Base-by-base conservation (phyloP, 2,797 vertebrate species). In the Neosalanx taihuensis region DNA sequence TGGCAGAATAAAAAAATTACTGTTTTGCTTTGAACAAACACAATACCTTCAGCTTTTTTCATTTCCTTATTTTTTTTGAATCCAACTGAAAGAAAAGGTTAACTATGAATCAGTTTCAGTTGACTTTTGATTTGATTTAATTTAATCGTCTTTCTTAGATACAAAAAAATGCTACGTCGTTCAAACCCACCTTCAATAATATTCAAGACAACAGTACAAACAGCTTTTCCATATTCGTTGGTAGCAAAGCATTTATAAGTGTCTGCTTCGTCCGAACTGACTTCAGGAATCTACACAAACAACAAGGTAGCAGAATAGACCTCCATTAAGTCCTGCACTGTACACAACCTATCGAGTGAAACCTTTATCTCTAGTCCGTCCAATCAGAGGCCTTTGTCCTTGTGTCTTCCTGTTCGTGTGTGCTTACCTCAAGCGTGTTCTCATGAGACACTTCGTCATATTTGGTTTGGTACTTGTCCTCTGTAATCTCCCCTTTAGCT, bases 201-300 rank as follows among this genome's bases (percentile, higher is more conserved):
- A 31, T 94, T 95, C 72, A 98, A 90, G 61, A 92, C 80, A 1
- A 84, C 93, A 0, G 92, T 88, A 85, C 95, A 97, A 0, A 89
- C 2, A 17, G 96, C 96, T 78, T 93, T 92, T 72, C 96, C 97
- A 0, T 94, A 93, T 4, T 89, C 82, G 77, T 98, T 98, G 59
- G 83, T 72, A 3, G 95, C 96, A 18, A 53, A 88, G 82, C 95
- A 97, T 80, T 92, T 94, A 83, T 97, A 98, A 76, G 94, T 83
- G 70, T 95, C 97, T 0, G 92, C 91, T 84, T 97, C 93, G 17
- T 90, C 88, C 0, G 80, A 33, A 0, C 72, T 72, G 18, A 96
- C 85, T 69, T 91, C 92, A 30, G 90, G 94, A 74, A 98, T 91
- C 96, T 18, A 67, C 29, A 51, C 17, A 29, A 7, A 53, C 15